Evolutionary conservation across 2,113 vertebrate genomes (phyloP).

Genomic region (Symphodus melops): DNA sequence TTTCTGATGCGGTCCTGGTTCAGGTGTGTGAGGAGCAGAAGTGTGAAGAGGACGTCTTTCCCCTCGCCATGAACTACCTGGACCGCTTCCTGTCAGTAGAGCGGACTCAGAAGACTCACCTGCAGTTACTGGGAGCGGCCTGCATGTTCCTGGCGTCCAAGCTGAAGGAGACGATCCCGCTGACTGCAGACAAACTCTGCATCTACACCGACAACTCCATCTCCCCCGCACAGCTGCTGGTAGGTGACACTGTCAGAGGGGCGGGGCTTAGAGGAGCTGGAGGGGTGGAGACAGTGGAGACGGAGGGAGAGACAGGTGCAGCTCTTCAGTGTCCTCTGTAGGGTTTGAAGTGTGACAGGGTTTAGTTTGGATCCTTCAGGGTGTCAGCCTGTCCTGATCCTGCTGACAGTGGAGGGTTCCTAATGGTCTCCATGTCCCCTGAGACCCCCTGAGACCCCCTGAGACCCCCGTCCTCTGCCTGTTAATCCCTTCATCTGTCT

Average conservation of each 20-base stretch:
- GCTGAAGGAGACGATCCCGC: slow-evolving; percentile 95
- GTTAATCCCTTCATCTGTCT: slow-evolving; percentile 29
- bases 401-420: background rate
- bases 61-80: slow-evolving; percentile 96
- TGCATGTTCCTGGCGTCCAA: slow-evolving; percentile 98
- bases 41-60: slow-evolving; percentile 96
- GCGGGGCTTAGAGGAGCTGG: too few species aligned
- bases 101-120: slow-evolving; percentile 89
- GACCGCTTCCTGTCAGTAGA: slow-evolving; percentile 94
- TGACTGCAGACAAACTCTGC: slow-evolving; percentile 94
- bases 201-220: slow-evolving; percentile 96
- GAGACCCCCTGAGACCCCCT: too few species aligned
- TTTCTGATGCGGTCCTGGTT: too few species aligned
- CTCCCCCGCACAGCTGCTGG: slow-evolving; percentile 91
- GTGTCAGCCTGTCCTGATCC: too few species aligned
- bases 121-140: slow-evolving; percentile 93
- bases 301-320: too few species aligned
- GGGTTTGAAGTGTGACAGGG: too few species aligned
- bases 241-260: too few species aligned
- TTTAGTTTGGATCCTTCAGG: too few species aligned
- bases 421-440: background rate
- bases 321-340: too few species aligned
- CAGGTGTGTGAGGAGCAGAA: slow-evolving; percentile 97
- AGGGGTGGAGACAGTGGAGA: too few species aligned
- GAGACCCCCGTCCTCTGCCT: too few species aligned